phyloP scores from a whole-genome alignment of 92 coral and sea anemone species.

The Virgularia gustaviana region DNA sequence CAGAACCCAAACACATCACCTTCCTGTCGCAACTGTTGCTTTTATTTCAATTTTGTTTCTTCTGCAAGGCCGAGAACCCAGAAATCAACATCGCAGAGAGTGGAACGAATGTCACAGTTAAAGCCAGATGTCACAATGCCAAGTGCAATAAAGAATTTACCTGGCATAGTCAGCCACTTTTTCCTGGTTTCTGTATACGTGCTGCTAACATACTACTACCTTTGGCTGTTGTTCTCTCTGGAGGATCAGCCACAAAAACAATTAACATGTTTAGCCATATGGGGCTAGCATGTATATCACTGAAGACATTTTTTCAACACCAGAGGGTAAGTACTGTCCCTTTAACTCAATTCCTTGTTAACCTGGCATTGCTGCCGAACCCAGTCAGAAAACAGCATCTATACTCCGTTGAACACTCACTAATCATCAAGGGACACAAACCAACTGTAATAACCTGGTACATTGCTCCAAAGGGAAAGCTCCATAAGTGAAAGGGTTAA shows the following conservation, averaged over 20 bases:
- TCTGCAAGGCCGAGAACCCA: not conserved
- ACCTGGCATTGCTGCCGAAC: too few species aligned
- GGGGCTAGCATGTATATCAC: not conserved
- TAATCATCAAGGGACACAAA: too few species aligned
- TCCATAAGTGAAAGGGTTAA: too few species aligned
- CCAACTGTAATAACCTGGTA: too few species aligned
- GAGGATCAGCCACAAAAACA: constrained; percentile 1
- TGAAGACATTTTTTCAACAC: not conserved
- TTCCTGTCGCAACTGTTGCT: constrained; percentile 3
- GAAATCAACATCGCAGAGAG: not conserved
- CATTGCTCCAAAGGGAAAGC: too few species aligned
- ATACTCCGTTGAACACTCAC: too few species aligned
- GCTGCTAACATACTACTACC: not conserved
- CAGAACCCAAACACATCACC: constrained; percentile 1
- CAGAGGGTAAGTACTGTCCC: not conserved
- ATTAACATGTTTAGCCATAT: not conserved
- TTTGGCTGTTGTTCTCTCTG: constrained; percentile 10
- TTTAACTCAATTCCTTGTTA: too few species aligned
- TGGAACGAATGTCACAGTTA: constrained; percentile 1
- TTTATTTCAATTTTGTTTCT: not conserved
- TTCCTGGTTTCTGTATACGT: constrained; percentile 1
- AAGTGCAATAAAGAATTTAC: not conserved
- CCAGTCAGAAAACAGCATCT: too few species aligned
- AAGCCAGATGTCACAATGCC: not conserved
- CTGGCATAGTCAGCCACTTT: constrained; percentile 18